These are phyloP conservation scores for Campylomormyrus tamandua DNA, from an alignment of 2,113 vertebrate genomes.

Conservation along the genomic window DNA sequence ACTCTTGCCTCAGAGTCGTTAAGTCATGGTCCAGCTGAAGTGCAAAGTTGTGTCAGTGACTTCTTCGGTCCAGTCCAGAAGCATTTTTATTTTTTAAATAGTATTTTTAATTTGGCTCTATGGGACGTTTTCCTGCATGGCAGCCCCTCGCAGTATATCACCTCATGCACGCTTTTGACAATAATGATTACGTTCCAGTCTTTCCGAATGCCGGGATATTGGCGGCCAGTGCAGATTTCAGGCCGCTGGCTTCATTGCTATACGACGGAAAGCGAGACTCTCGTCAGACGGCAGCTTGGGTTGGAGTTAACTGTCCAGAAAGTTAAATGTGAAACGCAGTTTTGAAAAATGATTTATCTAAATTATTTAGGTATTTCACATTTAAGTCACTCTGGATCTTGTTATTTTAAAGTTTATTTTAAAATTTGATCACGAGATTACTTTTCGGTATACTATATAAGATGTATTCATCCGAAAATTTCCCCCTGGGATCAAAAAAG, in stretches of 20 bases:
- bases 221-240: constrained; percentile 5
- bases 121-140: not conserved
- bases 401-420: not conserved
- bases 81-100: not conserved
- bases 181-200: constrained; percentile 23
- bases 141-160: constrained; percentile 34
- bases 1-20: not conserved
- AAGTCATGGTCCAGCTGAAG: not conserved
- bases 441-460: not conserved
- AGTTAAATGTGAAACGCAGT: not conserved
- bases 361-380: not conserved
- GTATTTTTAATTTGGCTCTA: not conserved
- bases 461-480: not conserved
- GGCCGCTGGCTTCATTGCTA: not conserved
- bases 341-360: not conserved
- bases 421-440: not conserved
- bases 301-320: not conserved
- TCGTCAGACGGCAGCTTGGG: not conserved
- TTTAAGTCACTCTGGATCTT: not conserved
- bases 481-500: not conserved
- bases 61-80: not conserved
- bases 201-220: constrained; percentile 1
- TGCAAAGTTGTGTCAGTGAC: not conserved
- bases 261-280: not conserved
- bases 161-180: constrained; percentile 25